Base-by-base conservation (phyloP, 2,888 invertebrate species). In the Cataglyphis livida region DNA sequence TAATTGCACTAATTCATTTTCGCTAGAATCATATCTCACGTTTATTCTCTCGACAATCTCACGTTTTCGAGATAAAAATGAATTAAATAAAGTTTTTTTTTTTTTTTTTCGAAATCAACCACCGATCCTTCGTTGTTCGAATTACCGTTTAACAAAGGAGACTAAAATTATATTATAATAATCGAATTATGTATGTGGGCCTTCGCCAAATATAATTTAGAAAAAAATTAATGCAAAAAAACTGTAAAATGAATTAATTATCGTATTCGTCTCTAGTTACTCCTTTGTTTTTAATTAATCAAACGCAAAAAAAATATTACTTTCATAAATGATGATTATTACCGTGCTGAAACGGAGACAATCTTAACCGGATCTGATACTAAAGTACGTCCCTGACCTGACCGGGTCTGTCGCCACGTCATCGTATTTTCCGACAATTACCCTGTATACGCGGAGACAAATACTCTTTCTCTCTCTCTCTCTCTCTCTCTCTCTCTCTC, bases 361-460 rank as follows among this genome's bases (percentile, higher is more conserved):
- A 28, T 3, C 3, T 2, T 12, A 21, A 21, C 1, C 71, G 65
- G 70, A 81, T 64, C 59, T 68, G 35, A 41, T 54, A 38, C 25
- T 57, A 48, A 57, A 61, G 64, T 59, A 25, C 82, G 82, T 86
- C 86, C 87, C 83, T 83, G 86, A 85, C 81, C 84, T 82, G 84
- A 70, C 85, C 68, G 85, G 82, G 28, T 89, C 81, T 86, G 88
- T 86, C 87, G 89, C 89, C 81, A 84, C 82, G 87, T 86, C 89
- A 81, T 82, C 88, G 85, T 89, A 89, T 89, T 89, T 89, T 89
- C 89, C 89, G 89, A 86, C 89, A 86, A 89, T 89, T 89, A 89
- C 82, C 87, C 65, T 84, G 75, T 38, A 85, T 82, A 87, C 78
- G 85, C 66, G 25, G 81, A 62, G 82, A 81, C 81, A 81, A 81